phyloP scores from a whole-genome alignment of 1,140 invertebrate species.

The Ceratoteleas bidentatus region DNA sequence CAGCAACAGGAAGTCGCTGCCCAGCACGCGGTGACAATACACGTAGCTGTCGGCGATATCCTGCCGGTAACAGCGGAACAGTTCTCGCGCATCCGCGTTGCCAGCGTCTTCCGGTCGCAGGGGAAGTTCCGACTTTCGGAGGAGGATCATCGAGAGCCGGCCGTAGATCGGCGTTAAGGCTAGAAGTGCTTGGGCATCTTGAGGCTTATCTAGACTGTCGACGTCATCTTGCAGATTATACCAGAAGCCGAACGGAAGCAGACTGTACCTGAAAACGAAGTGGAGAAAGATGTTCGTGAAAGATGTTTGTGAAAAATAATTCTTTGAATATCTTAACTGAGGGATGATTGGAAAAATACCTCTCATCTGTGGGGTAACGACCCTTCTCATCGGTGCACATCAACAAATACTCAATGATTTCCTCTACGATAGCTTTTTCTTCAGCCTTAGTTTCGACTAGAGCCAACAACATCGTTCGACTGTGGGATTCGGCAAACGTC shows the following conservation, averaged over 20 bases:
- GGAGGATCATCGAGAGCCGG: slow-evolving; percentile 84
- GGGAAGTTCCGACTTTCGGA: slow-evolving; percentile 85
- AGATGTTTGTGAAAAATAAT: too few species aligned
- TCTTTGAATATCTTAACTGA: too few species aligned
- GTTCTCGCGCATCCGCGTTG: slow-evolving; percentile 89
- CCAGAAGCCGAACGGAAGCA: slow-evolving; percentile 93
- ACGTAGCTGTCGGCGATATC: slow-evolving; percentile 94
- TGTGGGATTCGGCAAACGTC: slow-evolving; percentile 76
- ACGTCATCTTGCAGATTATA: slow-evolving; percentile 92
- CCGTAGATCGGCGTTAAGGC: slow-evolving; percentile 86
- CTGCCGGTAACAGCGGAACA: slow-evolving; percentile 94
- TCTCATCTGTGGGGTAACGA: slow-evolving; percentile 91
- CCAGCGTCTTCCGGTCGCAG: slow-evolving; percentile 73
- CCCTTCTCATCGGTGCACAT: slow-evolving; percentile 90
- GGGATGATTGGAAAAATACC: too few species aligned
- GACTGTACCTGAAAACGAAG: slow-evolving; percentile 54
- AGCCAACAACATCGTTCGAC: slow-evolving; percentile 71
- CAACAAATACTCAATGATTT: slow-evolving; percentile 85
- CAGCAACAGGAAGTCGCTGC: slow-evolving; percentile 86
- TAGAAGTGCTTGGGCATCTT: slow-evolving; percentile 79
- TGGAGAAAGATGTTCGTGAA: too few species aligned
- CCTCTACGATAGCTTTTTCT: slow-evolving; percentile 75
- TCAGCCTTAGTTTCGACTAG: slow-evolving; percentile 74
- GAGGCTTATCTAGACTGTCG: slow-evolving; percentile 79
- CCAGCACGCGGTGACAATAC: slow-evolving; percentile 91